Base-by-base conservation (phyloP, 2,888 invertebrate genomes). In the Epirrhoe alternata region DNA sequence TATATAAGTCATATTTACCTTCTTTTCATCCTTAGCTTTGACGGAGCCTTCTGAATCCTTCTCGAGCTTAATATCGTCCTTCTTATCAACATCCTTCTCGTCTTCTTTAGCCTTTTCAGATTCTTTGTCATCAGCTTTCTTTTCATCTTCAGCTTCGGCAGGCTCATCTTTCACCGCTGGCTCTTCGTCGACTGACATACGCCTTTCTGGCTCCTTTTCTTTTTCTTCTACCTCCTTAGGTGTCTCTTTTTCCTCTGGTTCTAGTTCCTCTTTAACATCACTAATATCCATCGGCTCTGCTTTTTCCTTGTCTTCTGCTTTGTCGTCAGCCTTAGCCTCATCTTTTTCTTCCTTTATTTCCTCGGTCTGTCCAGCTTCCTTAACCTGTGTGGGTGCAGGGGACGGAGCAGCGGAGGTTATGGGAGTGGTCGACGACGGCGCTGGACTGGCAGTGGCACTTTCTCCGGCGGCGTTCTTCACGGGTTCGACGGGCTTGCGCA, bases 401-500 rank as follows among this genome's bases (percentile, higher is more conserved):
- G 89, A 85, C 0, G 92, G 88, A 0, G 92, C 90, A 12, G 90
- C 91, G 1, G 90, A 89, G 0, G 92, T 89, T 12, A 91, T 86
- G 0, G 94, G 93, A 0, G 94, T 91, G 1, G 94, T 94, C 0
- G 93, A 89, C 0, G 94, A 94, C 0, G 96, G 96, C 0, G 96
- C 95, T 0, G 97, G 97, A 80, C 96, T 96, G 0, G 97, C 95
- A 0, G 96, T 96, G 0, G 96, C 95, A 81, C 96, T 96, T 16
- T 91, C 89, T 74, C 88, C 83, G 0, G 87, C 77, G 10, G 86
- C 83, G 77, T 89, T 84, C 69, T 94, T 94, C 24, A 95, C 94
- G 0, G 97, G 96, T 76, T 97, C 96, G 0, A 97, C 95, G 0
- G 97, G 96, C 84, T 96, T 97, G 54, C 96, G 95, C 73, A 97